These are phyloP conservation scores for Chamaea fasciata DNA, from an alignment of 2,113 vertebrate species.

Conservation along the genomic window DNA sequence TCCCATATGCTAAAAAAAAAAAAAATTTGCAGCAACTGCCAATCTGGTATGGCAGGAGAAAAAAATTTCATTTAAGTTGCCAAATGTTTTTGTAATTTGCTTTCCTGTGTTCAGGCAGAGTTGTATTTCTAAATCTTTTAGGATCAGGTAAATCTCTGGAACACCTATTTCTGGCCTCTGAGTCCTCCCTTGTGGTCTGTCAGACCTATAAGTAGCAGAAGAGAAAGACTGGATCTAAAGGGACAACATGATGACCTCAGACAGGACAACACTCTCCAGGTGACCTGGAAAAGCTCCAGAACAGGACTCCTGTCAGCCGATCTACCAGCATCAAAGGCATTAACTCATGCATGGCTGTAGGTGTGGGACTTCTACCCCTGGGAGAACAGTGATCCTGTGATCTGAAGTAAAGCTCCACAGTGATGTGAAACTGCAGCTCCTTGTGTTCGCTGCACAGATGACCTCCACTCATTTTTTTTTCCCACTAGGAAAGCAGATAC, in stretches of 20 bases:
- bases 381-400: background rate
- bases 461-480: background rate
- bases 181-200: background rate
- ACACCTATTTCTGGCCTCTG: background rate
- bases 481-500: background rate
- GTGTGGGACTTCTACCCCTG: background rate
- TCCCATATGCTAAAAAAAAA: background rate
- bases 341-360: background rate
- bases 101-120: background rate
- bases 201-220: background rate
- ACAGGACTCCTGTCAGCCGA: background rate
- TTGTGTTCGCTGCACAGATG: background rate
- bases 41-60: background rate
- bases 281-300: background rate
- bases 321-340: background rate
- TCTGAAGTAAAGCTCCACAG: accelerated
- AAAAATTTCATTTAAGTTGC: background rate
- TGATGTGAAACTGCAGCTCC: background rate
- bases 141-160: background rate
- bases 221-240: background rate
- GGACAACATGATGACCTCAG: background rate
- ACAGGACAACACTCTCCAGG: background rate
- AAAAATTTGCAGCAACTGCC: background rate
- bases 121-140: background rate
- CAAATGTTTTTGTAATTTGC: background rate